A percentile compares a stretch with the other conserved stretches of the same genome.
phyloP scores from a whole-genome alignment of 2,888 invertebrate species.

The Campoletis raptor region DNA sequence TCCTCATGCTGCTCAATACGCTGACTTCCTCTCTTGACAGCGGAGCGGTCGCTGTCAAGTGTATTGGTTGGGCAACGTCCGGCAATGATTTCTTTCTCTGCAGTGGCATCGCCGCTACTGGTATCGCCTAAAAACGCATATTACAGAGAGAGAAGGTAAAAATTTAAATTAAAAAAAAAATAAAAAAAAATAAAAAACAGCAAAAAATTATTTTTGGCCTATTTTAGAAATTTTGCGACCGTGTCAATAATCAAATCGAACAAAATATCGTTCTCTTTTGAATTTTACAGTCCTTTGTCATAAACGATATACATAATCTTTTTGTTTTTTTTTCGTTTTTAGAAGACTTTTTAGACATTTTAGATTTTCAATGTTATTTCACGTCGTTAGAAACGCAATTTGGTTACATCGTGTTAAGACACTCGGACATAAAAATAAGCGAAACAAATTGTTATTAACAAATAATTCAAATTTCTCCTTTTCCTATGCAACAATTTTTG shows the following conservation, averaged over 20 bases:
- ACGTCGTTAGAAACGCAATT: slow-evolving; percentile 1
- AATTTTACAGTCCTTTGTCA: background rate
- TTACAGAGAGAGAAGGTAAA: slow-evolving; percentile 39
- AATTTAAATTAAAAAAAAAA: background rate
- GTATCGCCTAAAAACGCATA: slow-evolving; percentile 88
- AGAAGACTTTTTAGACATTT: background rate
- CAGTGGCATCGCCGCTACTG: slow-evolving; percentile 90
- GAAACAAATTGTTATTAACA: slow-evolving; percentile 1
- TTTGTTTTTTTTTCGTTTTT: background rate
- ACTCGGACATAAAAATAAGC: background rate
- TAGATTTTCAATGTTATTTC: background rate
- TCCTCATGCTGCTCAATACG: slow-evolving; percentile 95
- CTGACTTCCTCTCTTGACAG: slow-evolving; percentile 99
- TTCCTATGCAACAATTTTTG: background rate
- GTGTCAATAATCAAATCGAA: background rate
- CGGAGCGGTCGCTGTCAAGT: slow-evolving; percentile 92
- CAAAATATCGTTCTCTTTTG: background rate
- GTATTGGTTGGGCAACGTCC: slow-evolving; percentile 91
- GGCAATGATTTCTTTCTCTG: slow-evolving; percentile 99
- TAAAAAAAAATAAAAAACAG: background rate
- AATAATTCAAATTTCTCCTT: background rate
- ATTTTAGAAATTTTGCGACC: background rate
- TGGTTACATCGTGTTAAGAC: background rate
- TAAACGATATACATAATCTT: background rate
- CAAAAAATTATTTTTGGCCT: background rate